Conservation (phyloP, 2,113 vertebrate genomes). For the Scolopax mira region DNA sequence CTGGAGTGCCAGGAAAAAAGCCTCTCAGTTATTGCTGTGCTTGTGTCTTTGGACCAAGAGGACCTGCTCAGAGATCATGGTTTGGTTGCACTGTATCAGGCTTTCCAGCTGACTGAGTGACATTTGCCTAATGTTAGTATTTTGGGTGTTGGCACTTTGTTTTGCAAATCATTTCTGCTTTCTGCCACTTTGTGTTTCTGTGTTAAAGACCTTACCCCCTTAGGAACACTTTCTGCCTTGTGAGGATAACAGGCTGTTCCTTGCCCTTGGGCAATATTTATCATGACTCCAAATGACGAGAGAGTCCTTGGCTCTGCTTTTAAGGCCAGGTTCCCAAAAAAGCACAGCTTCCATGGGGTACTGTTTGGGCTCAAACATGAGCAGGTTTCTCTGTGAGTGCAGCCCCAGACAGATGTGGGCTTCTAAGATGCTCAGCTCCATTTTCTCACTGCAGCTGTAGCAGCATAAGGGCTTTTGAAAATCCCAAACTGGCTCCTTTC, state of each 20-base stretch:
- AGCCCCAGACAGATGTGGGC: not conserved
- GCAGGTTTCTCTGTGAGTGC: not conserved
- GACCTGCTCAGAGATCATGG: rapidly evolving
- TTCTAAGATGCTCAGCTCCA: not conserved
- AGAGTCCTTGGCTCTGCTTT: not conserved
- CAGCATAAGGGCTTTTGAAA: not conserved
- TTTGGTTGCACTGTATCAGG: not conserved
- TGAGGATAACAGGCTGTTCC: not conserved
- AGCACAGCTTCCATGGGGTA: not conserved
- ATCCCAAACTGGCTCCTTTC: not conserved
- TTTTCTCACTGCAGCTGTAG: not conserved
- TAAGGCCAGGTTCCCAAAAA: not conserved
- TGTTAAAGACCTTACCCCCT: not conserved
- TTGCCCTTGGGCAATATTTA: not conserved
- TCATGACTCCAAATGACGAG: not conserved
- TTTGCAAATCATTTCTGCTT: not conserved
- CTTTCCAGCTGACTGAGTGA: not conserved
- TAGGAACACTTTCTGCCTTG: not conserved
- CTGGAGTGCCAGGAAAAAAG: not conserved
- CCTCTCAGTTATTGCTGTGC: not conserved
- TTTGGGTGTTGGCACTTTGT: not conserved
- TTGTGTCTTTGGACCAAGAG: not conserved
- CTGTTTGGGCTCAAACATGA: not conserved
- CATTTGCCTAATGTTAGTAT: rapidly evolving
- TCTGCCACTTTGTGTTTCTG: not conserved